Conservation (phyloP, 2,888 invertebrate species). For the Philaethria dido region DNA sequence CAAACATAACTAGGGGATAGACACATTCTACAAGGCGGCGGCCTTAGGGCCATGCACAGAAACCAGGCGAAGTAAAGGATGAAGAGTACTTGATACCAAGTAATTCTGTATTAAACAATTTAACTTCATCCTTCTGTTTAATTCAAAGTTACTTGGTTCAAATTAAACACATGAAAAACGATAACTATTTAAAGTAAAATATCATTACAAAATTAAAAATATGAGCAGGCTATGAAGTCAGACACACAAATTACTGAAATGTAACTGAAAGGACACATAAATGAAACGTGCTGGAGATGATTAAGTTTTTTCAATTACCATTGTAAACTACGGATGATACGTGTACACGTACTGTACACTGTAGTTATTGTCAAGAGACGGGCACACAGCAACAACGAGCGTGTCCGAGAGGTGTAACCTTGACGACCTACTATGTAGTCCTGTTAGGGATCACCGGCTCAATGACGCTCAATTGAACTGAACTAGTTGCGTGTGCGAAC, state of each 20-base stretch:
- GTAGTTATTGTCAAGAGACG: slow-evolving; percentile 48
- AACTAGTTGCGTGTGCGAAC: slow-evolving; percentile 78
- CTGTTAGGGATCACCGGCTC: slow-evolving; percentile 70
- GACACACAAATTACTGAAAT: slow-evolving; percentile 8
- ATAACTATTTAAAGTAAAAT: slow-evolving; percentile 1
- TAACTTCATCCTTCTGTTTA: background rate
- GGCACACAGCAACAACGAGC: slow-evolving; percentile 53
- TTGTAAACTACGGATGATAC: slow-evolving; percentile 31
- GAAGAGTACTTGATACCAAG: slow-evolving; percentile 58
- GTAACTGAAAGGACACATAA: slow-evolving; percentile 13
- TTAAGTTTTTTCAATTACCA: slow-evolving; percentile 33
- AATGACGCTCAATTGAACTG: slow-evolving; percentile 79
- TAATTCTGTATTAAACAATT: slow-evolving; percentile 44
- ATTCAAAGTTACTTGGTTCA: slow-evolving; percentile 37
- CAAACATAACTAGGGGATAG: slow-evolving; percentile 84
- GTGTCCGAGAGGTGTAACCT: slow-evolving; percentile 66
- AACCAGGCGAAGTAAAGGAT: slow-evolving; percentile 60
- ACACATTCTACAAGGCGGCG: slow-evolving; percentile 81
- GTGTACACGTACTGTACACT: too few species aligned
- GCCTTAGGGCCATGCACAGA: slow-evolving; percentile 76
- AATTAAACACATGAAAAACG: slow-evolving; percentile 8
- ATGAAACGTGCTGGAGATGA: slow-evolving; percentile 19
- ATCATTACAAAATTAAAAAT: background rate
- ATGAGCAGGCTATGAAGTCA: background rate
- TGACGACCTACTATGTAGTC: slow-evolving; percentile 65